Base-by-base conservation (phyloP, 2,888 invertebrate species). In the Criorhina ranunculi region DNA sequence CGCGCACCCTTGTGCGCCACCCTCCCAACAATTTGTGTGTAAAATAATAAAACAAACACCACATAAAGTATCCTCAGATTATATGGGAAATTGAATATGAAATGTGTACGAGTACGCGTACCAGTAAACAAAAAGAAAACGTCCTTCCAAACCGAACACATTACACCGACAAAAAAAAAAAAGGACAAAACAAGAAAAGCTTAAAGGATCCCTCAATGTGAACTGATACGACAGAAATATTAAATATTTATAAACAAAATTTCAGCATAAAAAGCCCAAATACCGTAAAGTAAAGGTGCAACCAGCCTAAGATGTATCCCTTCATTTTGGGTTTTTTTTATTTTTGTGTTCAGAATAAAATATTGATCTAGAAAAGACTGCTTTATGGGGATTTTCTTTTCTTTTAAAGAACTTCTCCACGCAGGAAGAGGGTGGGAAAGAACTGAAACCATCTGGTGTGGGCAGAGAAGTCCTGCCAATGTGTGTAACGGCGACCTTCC, bases 171-270 rank as follows among this genome's bases (percentile, higher is more conserved):
- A 5, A n/a, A 44, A 60, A 31, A 15, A 29, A 15, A 15, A 31
- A 66, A 0, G n/a, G 29, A 3, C 9, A 29, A 15, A 6, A 55
- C 35, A 6, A 15, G 12, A 42, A 40, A 8, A 59, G 12, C 37
- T 12, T n/a, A 40, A 67, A 29, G 15, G 40, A 35, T 17, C 53
- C 15, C n/a, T 40, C 17, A 51, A 62, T 42, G 67, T 33, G 55
- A 69, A 69, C 35, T 6, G 55, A 53, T 44, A 44, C 24, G 19
- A 42, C 53, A 29, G 42, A 31, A 35, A 35, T 35, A 75, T 49
- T 46, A 75, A 75, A 75, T 64, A 75, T 75, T 75, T 75, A 66
- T 75, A 49, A 37, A 73, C 9, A 70, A 44, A 72, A 35, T 46
- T 46, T 46, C 46, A 33, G 55, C 17, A 57, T 15, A 19, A 46